Evolutionary conservation across 2,888 invertebrate species (phyloP).

Genomic region (Eupithecia inturbata): DNA sequence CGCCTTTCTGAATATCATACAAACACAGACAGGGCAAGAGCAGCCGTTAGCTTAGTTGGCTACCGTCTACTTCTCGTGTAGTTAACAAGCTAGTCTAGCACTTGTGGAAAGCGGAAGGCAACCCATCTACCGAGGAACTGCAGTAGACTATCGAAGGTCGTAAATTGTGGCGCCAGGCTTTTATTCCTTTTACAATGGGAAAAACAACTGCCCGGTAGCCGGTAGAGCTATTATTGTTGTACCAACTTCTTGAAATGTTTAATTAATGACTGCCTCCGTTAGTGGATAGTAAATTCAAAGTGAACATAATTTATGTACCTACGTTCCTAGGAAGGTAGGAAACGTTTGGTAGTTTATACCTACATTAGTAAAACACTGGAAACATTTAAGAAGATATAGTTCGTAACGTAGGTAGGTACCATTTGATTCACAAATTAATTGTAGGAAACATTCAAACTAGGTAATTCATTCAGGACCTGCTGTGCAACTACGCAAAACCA

Average conservation of each 20-base stretch:
- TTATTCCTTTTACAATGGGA: slow-evolving; percentile 35
- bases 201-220: slow-evolving; percentile 15
- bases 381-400: not conserved
- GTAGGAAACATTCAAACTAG: slow-evolving; percentile 32
- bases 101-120: slow-evolving; percentile 49
- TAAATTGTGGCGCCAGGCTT: slow-evolving; percentile 43
- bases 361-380: not conserved
- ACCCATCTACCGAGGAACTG: slow-evolving; percentile 38
- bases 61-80: not conserved
- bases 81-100: not conserved
- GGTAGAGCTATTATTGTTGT: not conserved
- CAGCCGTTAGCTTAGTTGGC: slow-evolving; percentile 46
- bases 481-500: too few species aligned
- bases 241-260: not conserved
- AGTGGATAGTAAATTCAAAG: not conserved
- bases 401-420: not conserved
- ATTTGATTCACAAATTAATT: not conserved
- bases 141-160: slow-evolving; percentile 15
- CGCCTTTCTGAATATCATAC: slow-evolving; percentile 55
- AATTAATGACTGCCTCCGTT: not conserved
- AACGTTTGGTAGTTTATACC: not conserved
- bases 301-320: not conserved
- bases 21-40: slow-evolving; percentile 55
- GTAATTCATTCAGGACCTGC: slow-evolving; percentile 38
- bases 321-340: not conserved